Conservation (phyloP, 1,140 invertebrate species). For the Babylonia areolata region DNA sequence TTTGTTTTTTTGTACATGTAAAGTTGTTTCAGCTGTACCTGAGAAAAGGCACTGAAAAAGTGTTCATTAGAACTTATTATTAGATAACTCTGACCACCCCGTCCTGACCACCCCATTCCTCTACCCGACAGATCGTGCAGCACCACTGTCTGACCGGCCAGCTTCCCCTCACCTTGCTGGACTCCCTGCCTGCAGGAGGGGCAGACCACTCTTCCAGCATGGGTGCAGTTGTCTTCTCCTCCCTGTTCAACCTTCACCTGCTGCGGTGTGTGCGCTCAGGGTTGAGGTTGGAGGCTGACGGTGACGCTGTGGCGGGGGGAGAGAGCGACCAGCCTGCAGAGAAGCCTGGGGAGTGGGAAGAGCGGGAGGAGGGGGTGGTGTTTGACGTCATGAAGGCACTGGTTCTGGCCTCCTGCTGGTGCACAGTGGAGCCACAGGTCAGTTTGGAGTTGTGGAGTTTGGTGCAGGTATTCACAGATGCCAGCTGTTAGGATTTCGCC, state of each 20-base stretch:
- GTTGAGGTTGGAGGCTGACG: not conserved
- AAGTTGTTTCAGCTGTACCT: too few species aligned
- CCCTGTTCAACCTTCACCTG: conserved; percentile 19
- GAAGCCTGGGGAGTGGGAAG: not conserved
- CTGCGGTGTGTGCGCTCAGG: not conserved
- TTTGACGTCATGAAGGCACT: conserved; percentile 1
- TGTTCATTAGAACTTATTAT: too few species aligned
- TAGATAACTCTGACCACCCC: too few species aligned
- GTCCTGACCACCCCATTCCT: not conserved
- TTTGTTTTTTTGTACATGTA: too few species aligned
- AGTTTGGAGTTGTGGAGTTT: not conserved
- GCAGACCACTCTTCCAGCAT: not conserved
- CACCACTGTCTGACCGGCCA: conserved; percentile 21
- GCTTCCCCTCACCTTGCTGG: not conserved
- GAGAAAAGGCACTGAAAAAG: too few species aligned
- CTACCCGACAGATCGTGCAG: conserved; percentile 10
- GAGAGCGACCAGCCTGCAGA: too few species aligned
- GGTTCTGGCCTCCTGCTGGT: not conserved
- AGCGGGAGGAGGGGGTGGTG: not conserved
- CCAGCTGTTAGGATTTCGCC: too few species aligned
- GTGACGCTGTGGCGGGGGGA: not conserved
- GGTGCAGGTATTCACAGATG: too few species aligned
- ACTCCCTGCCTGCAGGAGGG: not conserved
- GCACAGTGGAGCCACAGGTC: not conserved
- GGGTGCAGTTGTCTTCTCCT: conserved; percentile 20